Conservation (phyloP, 2,888 invertebrate species). For the Trissonchulus sp. region DNA sequence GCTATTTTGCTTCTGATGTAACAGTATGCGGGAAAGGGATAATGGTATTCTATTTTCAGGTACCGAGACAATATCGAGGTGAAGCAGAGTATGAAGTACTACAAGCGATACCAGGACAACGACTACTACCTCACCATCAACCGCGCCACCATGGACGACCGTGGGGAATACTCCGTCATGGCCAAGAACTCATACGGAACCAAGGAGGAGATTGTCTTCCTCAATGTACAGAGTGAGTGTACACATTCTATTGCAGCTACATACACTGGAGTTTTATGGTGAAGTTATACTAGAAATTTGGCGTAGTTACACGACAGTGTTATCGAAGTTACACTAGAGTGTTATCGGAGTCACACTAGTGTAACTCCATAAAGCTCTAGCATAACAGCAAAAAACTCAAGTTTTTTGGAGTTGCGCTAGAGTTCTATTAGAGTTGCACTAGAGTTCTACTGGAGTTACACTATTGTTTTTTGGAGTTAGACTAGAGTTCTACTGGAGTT, state of each 20-base stretch:
- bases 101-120: constrained; percentile 93
- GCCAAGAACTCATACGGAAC: constrained; percentile 95
- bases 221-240: constrained; percentile 77
- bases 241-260: background rate
- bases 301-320: too few species aligned
- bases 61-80: constrained; percentile 84
- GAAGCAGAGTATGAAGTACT: constrained; percentile 93
- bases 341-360: too few species aligned
- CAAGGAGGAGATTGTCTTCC: constrained; percentile 88
- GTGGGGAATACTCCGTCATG: constrained; percentile 92
- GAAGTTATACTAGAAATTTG: background rate
- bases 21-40: too few species aligned
- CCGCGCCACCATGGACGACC: constrained; percentile 84
- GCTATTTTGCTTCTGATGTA: too few species aligned
- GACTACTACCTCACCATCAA: constrained; percentile 97
- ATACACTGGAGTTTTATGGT: background rate
- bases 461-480: too few species aligned
- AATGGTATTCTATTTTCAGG: constrained; percentile 37
- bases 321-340: too few species aligned
- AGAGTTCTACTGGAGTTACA: too few species aligned
- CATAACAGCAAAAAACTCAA: too few species aligned
- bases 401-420: too few species aligned
- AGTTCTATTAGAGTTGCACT: too few species aligned
- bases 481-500: too few species aligned
- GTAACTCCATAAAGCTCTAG: too few species aligned